Conservation (phyloP, 2,888 invertebrate species). For the Drymonia ruficornis region DNA sequence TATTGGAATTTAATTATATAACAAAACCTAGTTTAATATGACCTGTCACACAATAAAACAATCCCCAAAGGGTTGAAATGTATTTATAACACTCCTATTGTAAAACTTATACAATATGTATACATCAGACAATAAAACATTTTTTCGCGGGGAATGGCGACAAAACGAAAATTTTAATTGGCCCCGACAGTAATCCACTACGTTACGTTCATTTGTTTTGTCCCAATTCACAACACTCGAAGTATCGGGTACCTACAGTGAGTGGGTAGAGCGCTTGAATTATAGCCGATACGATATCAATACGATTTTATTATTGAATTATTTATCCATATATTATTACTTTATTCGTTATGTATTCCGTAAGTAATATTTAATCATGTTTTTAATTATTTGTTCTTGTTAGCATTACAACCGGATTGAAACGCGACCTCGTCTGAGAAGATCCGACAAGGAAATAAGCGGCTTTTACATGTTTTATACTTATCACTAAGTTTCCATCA, state of each 20-base stretch:
- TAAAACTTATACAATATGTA: slow-evolving; percentile 30
- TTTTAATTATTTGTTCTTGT: too few relatives aligned
- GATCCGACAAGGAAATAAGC: too few relatives aligned
- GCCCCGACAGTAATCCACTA: slow-evolving; percentile 50
- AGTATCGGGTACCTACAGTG: slow-evolving; percentile 13
- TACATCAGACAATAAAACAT: slow-evolving; percentile 46
- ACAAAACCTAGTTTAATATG: too few relatives aligned
- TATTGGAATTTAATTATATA: too few relatives aligned
- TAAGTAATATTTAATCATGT: too few relatives aligned
- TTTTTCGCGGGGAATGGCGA: slow-evolving; percentile 29
- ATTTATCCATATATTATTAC: too few relatives aligned
- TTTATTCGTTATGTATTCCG: too few relatives aligned
- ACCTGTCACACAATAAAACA: not conserved
- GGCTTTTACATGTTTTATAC: too few relatives aligned
- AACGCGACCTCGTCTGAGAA: too few relatives aligned
- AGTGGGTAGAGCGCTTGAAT: not conserved
- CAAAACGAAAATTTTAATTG: slow-evolving; percentile 61
- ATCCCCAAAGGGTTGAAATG: not conserved
- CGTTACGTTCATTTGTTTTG: slow-evolving; percentile 53
- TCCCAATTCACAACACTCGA: slow-evolving; percentile 41
- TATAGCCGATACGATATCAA: not conserved
- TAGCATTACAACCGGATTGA: too few relatives aligned
- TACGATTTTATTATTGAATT: not conserved
- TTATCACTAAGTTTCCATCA: too few relatives aligned
- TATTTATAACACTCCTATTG: slow-evolving; percentile 2